phyloP scores from a whole-genome alignment of 2,888 invertebrate species.

The Oligia fasciuncula region DNA sequence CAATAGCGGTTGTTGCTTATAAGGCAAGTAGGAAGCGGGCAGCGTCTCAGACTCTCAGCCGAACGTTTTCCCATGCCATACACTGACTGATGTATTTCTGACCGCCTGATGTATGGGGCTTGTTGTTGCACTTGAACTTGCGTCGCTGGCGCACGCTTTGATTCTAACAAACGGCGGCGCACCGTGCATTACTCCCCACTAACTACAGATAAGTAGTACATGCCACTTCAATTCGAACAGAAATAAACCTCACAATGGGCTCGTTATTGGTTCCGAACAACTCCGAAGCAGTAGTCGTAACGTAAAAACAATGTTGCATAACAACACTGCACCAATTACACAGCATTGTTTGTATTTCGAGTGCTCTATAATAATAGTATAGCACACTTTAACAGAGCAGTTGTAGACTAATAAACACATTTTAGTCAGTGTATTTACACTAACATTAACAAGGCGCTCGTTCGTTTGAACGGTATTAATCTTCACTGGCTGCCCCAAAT shows the following conservation, averaged over 20 bases:
- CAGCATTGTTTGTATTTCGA: slow-evolving; percentile 80
- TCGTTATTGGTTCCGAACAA: slow-evolving; percentile 70
- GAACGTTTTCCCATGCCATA: slow-evolving; percentile 85
- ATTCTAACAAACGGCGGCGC: slow-evolving; percentile 70
- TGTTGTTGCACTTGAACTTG: slow-evolving; percentile 85
- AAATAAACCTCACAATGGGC: slow-evolving; percentile 67
- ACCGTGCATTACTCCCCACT: slow-evolving; percentile 62
- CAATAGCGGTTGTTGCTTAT: slow-evolving; percentile 79
- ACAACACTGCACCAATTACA: slow-evolving; percentile 80
- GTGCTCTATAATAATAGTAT: slow-evolving; percentile 73
- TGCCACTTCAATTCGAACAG: slow-evolving; percentile 64
- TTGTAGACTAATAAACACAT: slow-evolving; percentile 84
- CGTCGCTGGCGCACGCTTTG: slow-evolving; percentile 71
- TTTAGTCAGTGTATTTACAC: slow-evolving; percentile 83
- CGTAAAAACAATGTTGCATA: slow-evolving; percentile 75
- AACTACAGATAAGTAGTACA: slow-evolving; percentile 63
- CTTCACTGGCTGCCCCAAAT: slow-evolving; percentile 83
- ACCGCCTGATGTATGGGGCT: slow-evolving; percentile 78
- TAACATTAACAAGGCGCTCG: slow-evolving; percentile 80
- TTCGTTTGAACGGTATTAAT: slow-evolving; percentile 85
- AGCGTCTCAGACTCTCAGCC: slow-evolving; percentile 70
- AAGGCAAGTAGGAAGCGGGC: slow-evolving; percentile 84
- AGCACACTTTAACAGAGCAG: slow-evolving; percentile 75
- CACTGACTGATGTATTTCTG: slow-evolving; percentile 83
- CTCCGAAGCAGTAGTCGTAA: slow-evolving; percentile 64